Evolutionary conservation across 1,140 invertebrate genomes (phyloP), one percentile per base, ranked within the genome.

Genomic region (Phymorhynchus buccinoides): DNA sequence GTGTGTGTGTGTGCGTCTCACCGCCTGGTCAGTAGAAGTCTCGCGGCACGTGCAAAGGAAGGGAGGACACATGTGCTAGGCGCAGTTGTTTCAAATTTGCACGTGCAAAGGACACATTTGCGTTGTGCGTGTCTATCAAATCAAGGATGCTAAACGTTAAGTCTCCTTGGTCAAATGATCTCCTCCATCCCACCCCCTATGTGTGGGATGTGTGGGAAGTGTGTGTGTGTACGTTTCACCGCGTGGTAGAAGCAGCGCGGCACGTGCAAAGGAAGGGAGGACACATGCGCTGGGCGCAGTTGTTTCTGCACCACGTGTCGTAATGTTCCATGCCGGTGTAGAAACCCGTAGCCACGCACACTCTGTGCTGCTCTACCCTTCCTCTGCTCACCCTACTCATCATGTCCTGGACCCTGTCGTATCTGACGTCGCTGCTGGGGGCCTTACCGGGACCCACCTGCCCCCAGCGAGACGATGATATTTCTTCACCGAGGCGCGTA

Each of bases 291-390:
- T 56, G 77, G 9, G 84, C 52, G 52, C 88, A 89, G 41, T 86
- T 88, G 27, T 62, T 85, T 12, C 85, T 41, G 62, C 88, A 89
- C 88, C 88, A 89, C 22, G 86, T 79, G 62, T 89, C 87, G 68
- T 87, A 89, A 18, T 85, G 83, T 1, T n/a, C n/a, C 18, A 85
- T 27, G 14, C 86, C 86, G 0, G 84, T 35, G 52, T 89, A 87
- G 16, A 73, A 77, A 0, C 88, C 87, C 32, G 75, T 84, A 0
- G 88, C 88, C 30, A 56, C 52, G 66, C 88, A 88, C n/a, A 37
- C 73, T 18, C 75, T 66, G n/a, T 35, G 37, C 39, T 56, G n/a
- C 37, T 32, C 77, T 30, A 32, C n/a, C 27, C 16, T 22, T 37
- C 39, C 22, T 7, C 16, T 80, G 2, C 73, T 71, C 22, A 62